Evolutionary conservation across 2,797 vertebrate species (phyloP), one percentile per base, ranked within the genome.

Genomic region (Mus spretus): DNA sequence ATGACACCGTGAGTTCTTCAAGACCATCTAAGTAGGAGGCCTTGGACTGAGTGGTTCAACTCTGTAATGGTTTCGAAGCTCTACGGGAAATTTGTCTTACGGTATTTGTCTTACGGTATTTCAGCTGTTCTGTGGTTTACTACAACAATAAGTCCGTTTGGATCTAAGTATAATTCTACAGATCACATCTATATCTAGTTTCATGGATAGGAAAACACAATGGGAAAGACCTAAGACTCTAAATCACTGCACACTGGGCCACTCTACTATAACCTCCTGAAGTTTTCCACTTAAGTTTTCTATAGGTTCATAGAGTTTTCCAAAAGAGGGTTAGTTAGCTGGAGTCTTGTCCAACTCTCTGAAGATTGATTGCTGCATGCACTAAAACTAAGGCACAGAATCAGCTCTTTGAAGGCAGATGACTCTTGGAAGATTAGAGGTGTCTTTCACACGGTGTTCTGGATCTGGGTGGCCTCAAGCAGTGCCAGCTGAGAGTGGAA

Each of bases 361-460:
- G 40, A 63, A 93, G 74, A 67, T 31, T 61, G 59, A 24, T 61
- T 8, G 37, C 47, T 50, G 7, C 47, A 7, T n/a, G 34, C 8
- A 22, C 61, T 85, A 65, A 94, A 92, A 70, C 11, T 40, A 80
- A 84, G 24, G 24, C 53, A 61, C 9, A 17, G 87, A 37, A 59
- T 34, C 81, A 75, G 61, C 47, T 95, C 79, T 89, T 91, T 40
- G 93, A 94, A 84, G 92, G 91, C 67, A 94, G 90, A 95, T 75
- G 40, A 37, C n/a, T 57, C 6, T 77, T 85, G 61, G 53, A 92
- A 91, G 61, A 14, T 83, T 74, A 40, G 26, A 5, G 67, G 79
- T 50, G 37, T 24, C 37, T 91, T 91, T 72, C 78, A 92, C 75
- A 92, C 70, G 59, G 50, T n/a, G 75, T 57, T 86, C 86, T 82